These are phyloP conservation scores for Gulo gulo DNA, from an alignment of 2,113 vertebrate species.

Conservation along the genomic window DNA sequence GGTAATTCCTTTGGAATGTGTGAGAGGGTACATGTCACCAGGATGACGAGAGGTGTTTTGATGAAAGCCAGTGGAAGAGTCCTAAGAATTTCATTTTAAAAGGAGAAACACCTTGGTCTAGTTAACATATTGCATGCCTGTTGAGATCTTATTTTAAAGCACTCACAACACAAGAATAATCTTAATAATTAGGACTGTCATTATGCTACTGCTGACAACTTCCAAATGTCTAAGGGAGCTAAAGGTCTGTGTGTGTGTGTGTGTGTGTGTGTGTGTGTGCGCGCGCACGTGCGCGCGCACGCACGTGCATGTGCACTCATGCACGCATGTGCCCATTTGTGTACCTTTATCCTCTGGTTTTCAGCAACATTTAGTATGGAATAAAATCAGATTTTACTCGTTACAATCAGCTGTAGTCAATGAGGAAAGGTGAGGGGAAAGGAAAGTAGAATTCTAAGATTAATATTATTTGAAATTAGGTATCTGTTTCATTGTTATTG, in stretches of 20 bases:
- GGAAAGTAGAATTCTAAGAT: neutral
- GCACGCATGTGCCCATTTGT: neutral
- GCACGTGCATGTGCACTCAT: too few species aligned
- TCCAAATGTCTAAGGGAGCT: conserved; percentile 52
- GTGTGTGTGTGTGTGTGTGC: neutral
- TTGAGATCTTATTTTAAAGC: conserved; percentile 36
- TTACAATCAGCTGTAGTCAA: neutral
- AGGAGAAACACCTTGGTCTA: neutral
- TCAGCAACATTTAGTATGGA: neutral
- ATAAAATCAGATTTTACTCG: neutral
- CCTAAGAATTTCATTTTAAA: conserved; percentile 23
- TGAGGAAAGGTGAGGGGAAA: neutral
- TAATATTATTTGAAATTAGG: neutral
- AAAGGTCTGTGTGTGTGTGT: neutral
- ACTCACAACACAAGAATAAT: conserved; percentile 48
- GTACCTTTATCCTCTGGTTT: neutral
- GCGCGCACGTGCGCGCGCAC: fast-evolving
- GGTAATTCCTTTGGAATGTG: conserved; percentile 29
- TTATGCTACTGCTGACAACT: conserved; percentile 61
- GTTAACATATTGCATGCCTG: conserved; percentile 60
- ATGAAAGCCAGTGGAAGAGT: conserved; percentile 52
- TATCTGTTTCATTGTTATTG: neutral
- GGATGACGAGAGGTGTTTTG: neutral
- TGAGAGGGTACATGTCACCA: neutral
- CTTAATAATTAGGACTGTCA: conserved; percentile 70